Evolutionary conservation across 2,888 invertebrate genomes (phyloP), one percentile per base, ranked within the genome.

Genomic region (Leptarthrus brevirostris): DNA sequence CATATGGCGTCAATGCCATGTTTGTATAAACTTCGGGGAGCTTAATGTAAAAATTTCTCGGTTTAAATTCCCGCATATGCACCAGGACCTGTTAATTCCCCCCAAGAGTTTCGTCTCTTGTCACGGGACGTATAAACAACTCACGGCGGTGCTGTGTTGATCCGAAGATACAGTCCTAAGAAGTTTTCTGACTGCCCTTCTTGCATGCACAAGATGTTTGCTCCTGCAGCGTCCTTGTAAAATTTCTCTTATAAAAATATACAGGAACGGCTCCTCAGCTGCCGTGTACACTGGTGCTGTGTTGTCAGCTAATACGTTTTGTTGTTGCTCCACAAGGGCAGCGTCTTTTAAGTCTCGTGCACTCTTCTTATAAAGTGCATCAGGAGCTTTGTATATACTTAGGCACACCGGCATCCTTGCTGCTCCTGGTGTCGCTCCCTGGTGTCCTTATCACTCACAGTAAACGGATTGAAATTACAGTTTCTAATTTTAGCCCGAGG

Each of bases 401-500:
- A 40, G 12, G 40, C 12, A 12, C n/a, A 12, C n/a, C 40, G 12
- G 0, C 40, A 12, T 40, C 40, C 40, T n/a, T 40, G n/a, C 12
- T 12, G 12, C 40, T 40, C n/a, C 8, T 30, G n/a, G 12, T 30
- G 14, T 16, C 26, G 14, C 30, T 26, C 14, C 34, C 16, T n/a
- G 26, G 56, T 26, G 30, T 36, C 34, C 26, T 58, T 36, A 12
- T 36, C 58, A 58, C 36, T 36, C 20, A 12, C 14, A n/a, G 22
- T 53, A 40, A 58, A 66, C 26, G 24, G 47, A 40, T 20, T 40
- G 24, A 47, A 66, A 71, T 71, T 54, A 71, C 36, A 71, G 70
- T 54, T 71, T 71, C 70, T 71, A 71, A 71, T 71, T 71, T 71
- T 54, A 36, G 26, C 70, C 34, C 18, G 22, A 34, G 16, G 12